Evolutionary conservation across 2,113 vertebrate genomes (phyloP).

Genomic region (Okapia johnstoni): DNA sequence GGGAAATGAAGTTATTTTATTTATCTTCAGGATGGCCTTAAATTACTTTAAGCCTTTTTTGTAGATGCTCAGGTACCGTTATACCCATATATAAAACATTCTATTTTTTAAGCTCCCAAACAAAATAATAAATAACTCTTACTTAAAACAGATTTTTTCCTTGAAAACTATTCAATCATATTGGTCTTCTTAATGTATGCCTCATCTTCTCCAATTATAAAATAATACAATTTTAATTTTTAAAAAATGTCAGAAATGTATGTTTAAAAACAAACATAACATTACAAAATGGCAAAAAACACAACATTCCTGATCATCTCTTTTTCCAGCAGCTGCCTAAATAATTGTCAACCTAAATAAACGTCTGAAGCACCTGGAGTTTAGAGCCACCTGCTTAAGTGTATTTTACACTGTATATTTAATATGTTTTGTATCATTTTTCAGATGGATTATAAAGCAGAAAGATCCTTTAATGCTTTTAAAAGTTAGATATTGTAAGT

Average conservation of each 20-base stretch:
- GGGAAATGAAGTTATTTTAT: background rate
- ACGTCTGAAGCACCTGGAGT: background rate
- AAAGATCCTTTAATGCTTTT: background rate
- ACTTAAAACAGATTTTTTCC: background rate
- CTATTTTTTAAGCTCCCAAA: background rate
- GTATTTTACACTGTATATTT: constrained; percentile 27
- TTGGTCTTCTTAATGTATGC: background rate
- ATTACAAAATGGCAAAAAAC: background rate
- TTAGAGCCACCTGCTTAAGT: background rate
- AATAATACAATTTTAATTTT: background rate
- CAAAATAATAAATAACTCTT: background rate
- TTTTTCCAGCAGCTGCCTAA: constrained; percentile 19
- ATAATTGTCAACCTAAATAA: constrained; percentile 27
- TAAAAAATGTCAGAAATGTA: background rate
- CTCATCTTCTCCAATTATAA: background rate
- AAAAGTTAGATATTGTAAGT: background rate
- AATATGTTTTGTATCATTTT: background rate
- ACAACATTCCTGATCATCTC: background rate
- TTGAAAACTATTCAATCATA: background rate
- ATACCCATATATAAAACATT: background rate
- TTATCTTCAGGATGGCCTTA: background rate
- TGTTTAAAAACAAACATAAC: background rate
- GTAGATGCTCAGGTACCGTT: background rate
- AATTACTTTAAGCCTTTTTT: background rate
- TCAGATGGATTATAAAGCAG: background rate